phyloP scores from a whole-genome alignment of 1,140 invertebrate genomes.

The Heliconius hermathena region DNA sequence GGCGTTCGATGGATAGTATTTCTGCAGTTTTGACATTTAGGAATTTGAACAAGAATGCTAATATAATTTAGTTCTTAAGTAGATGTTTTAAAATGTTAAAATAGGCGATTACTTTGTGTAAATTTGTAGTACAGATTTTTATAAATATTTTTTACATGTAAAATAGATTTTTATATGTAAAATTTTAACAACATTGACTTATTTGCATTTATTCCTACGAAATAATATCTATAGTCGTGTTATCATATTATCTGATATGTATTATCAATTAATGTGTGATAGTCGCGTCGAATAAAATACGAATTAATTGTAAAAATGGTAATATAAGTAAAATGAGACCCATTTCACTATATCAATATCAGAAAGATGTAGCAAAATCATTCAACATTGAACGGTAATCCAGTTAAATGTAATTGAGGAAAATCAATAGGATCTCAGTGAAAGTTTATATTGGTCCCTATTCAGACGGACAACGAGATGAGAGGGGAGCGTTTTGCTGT shows the following conservation, averaged over 20 bases:
- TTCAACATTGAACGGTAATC: slow-evolving; percentile 14
- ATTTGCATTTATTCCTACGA: too few species aligned
- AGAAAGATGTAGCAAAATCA: slow-evolving; percentile 5
- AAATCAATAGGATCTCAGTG: slow-evolving; percentile 39
- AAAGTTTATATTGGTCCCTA: slow-evolving; percentile 37
- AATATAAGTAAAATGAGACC: background rate
- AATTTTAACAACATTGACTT: too few species aligned
- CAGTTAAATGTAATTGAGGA: slow-evolving; percentile 29
- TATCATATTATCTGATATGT: too few species aligned
- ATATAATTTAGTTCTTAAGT: background rate
- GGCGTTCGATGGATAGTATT: slow-evolving; percentile 72
- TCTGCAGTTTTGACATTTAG: slow-evolving; percentile 54
- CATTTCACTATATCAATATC: background rate
- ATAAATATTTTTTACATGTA: too few species aligned
- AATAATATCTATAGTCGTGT: too few species aligned
- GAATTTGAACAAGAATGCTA: background rate
- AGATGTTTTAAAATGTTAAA: background rate
- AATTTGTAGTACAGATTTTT: too few species aligned
- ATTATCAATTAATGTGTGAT: too few species aligned
- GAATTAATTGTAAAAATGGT: too few species aligned
- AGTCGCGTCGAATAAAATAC: too few species aligned
- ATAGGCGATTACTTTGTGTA: too few species aligned
- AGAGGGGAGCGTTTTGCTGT: slow-evolving; percentile 56
- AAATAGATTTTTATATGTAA: too few species aligned
- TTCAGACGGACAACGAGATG: slow-evolving; percentile 43